Evolutionary conservation across 2,888 invertebrate genomes (phyloP).

Genomic region (Ganaspis brasiliensis): DNA sequence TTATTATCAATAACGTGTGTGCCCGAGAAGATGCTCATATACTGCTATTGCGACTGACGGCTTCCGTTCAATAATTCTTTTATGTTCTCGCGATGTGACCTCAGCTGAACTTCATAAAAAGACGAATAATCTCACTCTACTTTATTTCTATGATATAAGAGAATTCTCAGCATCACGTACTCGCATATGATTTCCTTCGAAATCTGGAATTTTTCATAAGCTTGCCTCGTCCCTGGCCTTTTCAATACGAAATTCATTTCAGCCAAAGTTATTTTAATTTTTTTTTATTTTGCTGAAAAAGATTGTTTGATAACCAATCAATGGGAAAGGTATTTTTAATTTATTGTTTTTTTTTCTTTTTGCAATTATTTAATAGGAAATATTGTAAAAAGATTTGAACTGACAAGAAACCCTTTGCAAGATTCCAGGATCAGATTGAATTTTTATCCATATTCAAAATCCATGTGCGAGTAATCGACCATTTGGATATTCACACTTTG

Average conservation of each 20-base stretch:
- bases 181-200: constrained; percentile 30
- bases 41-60: constrained; percentile 63
- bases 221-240: background rate
- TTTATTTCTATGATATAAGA: constrained; percentile 36
- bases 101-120: constrained; percentile 48
- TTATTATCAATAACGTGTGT: constrained; percentile 44
- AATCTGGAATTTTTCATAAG: constrained; percentile 41
- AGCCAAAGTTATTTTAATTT: background rate
- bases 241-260: background rate
- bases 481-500: too few relatives aligned
- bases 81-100: constrained; percentile 58
- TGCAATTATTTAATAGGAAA: too few relatives aligned
- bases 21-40: constrained; percentile 45
- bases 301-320: too few relatives aligned
- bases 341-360: too few relatives aligned
- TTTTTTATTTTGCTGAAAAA: too few relatives aligned
- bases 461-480: too few relatives aligned
- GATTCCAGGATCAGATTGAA: too few relatives aligned
- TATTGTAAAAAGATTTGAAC: too few relatives aligned
- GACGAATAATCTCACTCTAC: constrained; percentile 42
- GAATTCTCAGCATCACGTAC: constrained; percentile 29
- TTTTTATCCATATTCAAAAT: too few relatives aligned
- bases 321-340: too few relatives aligned
- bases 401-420: too few relatives aligned
- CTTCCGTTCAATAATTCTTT: constrained; percentile 67